Base-by-base conservation (phyloP, 2,797 vertebrate species). In the Sebastes goodei region DNA sequence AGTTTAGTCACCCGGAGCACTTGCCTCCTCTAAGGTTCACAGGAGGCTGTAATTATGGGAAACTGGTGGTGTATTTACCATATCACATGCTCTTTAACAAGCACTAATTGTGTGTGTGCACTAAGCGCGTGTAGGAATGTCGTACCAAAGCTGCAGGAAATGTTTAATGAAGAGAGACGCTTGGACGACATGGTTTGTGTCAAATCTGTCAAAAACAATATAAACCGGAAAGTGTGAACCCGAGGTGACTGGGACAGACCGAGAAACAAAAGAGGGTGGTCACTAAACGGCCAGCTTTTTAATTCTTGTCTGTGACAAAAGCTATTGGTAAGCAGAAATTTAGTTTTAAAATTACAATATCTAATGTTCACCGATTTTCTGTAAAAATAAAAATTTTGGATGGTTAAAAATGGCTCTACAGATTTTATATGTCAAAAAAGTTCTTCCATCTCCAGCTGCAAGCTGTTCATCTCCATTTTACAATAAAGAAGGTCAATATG, bases 51-150 rank as follows among this genome's bases (percentile, higher is more conserved):
- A 88, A 92, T 92, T 86, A 82, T 79, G 68, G 66, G 79, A 83
- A 89, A 89, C 82, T 66, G 61, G 78, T 76, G 10, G 75, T 56
- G 76, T 92, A 87, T 90, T 93, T 90, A 87, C 89, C 75, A 86
- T 89, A 92, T 94, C 87, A 90, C 86, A 89, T 88, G 81, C 81
- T 90, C 84, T 84, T 84, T 90, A 94, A 93, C 90, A 70, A 88
- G 90, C 84, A 60, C 80, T 93, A 90, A 93, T 92, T 42, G 63
- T 15, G 21, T 15, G 89, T 88, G 89, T 33, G 84, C 79, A 84
- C 75, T 76, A 89, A 82, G 84, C 66, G 64, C 38, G 81, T 88
- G 89, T n/a, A 88, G 90, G 90, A 92, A 94, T 93, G 91, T 87
- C 38, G 53, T 42, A 80, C 63, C 74, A 64, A 76, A 80, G 86